These are phyloP conservation scores for Leptinotarsa haldemani DNA, from an alignment of 2,888 invertebrate genomes.

Conservation along the genomic window DNA sequence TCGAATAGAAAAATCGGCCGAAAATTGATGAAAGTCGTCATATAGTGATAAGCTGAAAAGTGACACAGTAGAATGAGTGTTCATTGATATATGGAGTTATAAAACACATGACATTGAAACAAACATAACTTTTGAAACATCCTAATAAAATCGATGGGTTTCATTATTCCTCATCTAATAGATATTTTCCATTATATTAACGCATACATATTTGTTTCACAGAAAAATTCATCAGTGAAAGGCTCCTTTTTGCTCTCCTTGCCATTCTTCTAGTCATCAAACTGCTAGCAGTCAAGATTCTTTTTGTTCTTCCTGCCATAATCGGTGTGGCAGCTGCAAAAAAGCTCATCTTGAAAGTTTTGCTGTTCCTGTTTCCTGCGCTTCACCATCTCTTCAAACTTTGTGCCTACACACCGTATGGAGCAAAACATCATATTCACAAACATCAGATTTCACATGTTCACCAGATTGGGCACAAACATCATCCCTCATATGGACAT, in stretches of 20 bases:
- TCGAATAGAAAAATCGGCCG: too few relatives aligned
- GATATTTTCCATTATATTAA: not conserved
- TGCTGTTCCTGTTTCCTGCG: slow-evolving; percentile 86
- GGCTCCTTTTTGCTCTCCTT: slow-evolving; percentile 77
- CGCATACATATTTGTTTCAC: slow-evolving; percentile 59
- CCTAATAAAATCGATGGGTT: not conserved
- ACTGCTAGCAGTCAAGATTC: slow-evolving; percentile 81
- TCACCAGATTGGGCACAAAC: slow-evolving; percentile 46
- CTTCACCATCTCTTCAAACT: slow-evolving; percentile 86
- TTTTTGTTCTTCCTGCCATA: slow-evolving; percentile 82
- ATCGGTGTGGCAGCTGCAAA: slow-evolving; percentile 86
- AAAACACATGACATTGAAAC: too few relatives aligned
- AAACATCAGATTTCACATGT: slow-evolving; percentile 55
- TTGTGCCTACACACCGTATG: slow-evolving; percentile 83
- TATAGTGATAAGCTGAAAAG: too few relatives aligned
- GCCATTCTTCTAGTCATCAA: slow-evolving; percentile 83
- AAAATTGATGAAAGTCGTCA: too few relatives aligned
- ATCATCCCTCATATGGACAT: slow-evolving; percentile 46
- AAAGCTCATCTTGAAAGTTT: slow-evolving; percentile 82
- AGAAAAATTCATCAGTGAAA: slow-evolving; percentile 84
- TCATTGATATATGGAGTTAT: too few relatives aligned
- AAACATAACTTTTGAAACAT: too few relatives aligned
- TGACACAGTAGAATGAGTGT: too few relatives aligned
- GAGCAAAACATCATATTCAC: slow-evolving; percentile 80
- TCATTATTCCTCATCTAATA: not conserved